Base-by-base conservation (phyloP, 1,140 invertebrate species). In the Ceratina japonica region DNA sequence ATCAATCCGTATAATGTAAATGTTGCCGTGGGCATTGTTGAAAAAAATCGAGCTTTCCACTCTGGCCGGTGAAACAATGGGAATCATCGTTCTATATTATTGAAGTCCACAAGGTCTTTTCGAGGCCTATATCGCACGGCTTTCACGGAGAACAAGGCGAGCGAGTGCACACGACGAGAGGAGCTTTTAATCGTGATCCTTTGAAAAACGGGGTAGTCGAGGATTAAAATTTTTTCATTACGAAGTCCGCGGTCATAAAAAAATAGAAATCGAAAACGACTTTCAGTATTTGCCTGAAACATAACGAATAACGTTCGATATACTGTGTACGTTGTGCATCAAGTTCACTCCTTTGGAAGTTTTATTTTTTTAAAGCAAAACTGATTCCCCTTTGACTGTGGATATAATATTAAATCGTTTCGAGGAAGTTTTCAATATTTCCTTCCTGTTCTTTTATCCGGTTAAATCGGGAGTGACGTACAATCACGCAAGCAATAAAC, bases 71-170 rank as follows among this genome's bases (percentile, higher is more conserved):
- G 69, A 24, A 71, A 71, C 56, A 71, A 71, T 58, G 31, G 31
- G 0, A 44, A 71, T 27, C 69, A 22, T 72, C 54, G 58, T 72
- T 18, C 22, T 20, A 13, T 22, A 61, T 72, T 72, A 72, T 59
- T 22, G 0, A 61, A 44, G 37, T 27, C 12, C 70, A 58, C 4
- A 72, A 31, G 27, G 27, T 72, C 16, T 51, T 61, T 72, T 31
- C 24, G 37, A 61, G 56, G 20, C 3, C 15, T 16, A 18, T 20
- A 44, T 51, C 49, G 70, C 61, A 16, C 56, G 10, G 20, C 18
- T 61, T 59, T 72, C 68, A 3, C n/a, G 16, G 2, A 49, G 18
- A 27, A 12, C 18, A 37, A 52, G 3, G 22, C 22, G 52, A 24
- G 20, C 3, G 27, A 61, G 10, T 2, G 18, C 10, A 13, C 5